Evolutionary conservation across 2,888 invertebrate genomes (phyloP).

Genomic region (Branchinecta sandiegonensis): DNA sequence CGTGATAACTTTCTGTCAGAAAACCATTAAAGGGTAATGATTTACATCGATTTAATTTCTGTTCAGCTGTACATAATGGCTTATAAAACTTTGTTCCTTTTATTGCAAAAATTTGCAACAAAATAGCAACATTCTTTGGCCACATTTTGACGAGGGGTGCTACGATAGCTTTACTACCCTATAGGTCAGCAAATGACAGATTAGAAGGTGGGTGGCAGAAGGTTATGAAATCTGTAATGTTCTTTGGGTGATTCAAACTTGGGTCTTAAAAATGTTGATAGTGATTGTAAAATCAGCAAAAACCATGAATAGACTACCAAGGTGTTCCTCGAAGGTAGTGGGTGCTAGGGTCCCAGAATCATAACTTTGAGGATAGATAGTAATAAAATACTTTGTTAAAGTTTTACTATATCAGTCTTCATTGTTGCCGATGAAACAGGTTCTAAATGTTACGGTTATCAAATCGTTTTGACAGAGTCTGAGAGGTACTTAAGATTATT

Average conservation of each 20-base stretch:
- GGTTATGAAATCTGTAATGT: constrained; percentile 11
- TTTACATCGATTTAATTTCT: constrained; percentile 14
- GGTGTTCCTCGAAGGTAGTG: constrained; percentile 4
- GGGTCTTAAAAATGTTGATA: neutral
- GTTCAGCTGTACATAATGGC: constrained; percentile 5
- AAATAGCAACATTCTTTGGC: constrained; percentile 15
- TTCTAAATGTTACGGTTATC: too few relatives aligned
- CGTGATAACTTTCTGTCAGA: constrained; percentile 6
- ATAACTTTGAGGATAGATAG: too few relatives aligned
- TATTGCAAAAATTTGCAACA: constrained; percentile 13
- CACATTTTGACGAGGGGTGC: neutral
- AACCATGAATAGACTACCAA: neutral
- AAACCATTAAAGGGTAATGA: constrained; percentile 1
- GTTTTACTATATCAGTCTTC: too few relatives aligned
- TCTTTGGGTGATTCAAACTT: constrained; percentile 10
- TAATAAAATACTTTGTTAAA: too few relatives aligned
- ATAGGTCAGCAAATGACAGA: constrained; percentile 13
- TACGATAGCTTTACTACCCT: constrained; percentile 10
- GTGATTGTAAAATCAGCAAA: constrained; percentile 12
- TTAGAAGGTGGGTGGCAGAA: constrained; percentile 15
- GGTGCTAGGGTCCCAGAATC: neutral
- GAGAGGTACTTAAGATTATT: too few relatives aligned
- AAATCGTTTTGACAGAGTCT: too few relatives aligned
- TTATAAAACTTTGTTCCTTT: constrained; percentile 9
- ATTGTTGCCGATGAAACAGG: too few relatives aligned